These are phyloP conservation scores for Harlomillsia oculata DNA, from an alignment of 1,140 invertebrate genomes.

Conservation along the genomic window DNA sequence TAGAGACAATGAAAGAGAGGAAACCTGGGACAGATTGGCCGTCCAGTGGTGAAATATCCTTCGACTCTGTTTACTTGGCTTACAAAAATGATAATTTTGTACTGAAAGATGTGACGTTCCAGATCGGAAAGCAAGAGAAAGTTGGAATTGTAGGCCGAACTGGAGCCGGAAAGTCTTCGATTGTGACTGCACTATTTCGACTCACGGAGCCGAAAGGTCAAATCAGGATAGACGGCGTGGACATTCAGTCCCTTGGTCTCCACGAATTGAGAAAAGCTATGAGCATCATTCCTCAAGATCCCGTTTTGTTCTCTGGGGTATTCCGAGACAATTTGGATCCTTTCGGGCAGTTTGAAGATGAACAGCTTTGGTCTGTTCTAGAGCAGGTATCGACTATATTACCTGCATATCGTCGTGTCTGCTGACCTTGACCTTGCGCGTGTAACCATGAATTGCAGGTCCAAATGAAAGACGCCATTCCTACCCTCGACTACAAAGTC, in stretches of 20 bases:
- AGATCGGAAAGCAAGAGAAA: constrained; percentile 47
- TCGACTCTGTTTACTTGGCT: constrained; percentile 51
- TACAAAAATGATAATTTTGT: constrained; percentile 47
- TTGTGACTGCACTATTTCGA: constrained; percentile 49
- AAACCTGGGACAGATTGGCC: constrained; percentile 61
- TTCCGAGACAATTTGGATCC: constrained; percentile 76
- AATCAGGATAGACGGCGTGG: constrained; percentile 50
- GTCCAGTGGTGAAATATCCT: constrained; percentile 52
- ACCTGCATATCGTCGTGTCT: constrained; percentile 47
- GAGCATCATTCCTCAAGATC: constrained; percentile 64
- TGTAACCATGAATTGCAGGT: constrained; percentile 43
- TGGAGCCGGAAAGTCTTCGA: constrained; percentile 50
- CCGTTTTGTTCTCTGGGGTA: constrained; percentile 64
- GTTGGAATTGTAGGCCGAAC: constrained; percentile 55
- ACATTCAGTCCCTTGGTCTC: constrained; percentile 43
- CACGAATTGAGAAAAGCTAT: constrained; percentile 56
- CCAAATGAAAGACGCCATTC: constrained; percentile 37
- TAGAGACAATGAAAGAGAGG: constrained; percentile 36
- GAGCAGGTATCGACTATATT: constrained; percentile 61
- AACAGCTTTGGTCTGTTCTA: constrained; percentile 67
- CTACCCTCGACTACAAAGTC: constrained; percentile 37
- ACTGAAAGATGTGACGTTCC: constrained; percentile 49
- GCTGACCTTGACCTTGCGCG: constrained; percentile 49
- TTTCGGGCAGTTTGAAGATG: constrained; percentile 65
- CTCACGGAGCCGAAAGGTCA: constrained; percentile 45